Evolutionary conservation across 2,113 vertebrate species (phyloP).

Genomic region (Hippocampus zosterae): DNA sequence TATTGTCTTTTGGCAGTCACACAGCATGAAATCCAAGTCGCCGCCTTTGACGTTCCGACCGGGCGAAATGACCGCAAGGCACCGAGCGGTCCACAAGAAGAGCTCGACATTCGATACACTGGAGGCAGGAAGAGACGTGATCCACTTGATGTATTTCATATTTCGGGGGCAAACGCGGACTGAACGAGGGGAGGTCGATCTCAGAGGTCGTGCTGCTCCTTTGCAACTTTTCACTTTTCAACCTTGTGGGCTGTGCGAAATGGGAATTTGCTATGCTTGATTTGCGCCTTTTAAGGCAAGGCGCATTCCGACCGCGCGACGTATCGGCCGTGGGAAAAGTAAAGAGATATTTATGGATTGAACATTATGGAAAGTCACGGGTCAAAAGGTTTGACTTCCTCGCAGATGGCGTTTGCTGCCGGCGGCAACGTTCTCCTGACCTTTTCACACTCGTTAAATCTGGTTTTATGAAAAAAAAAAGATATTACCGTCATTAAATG

Average conservation of each 20-base stretch:
- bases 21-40: constrained; percentile 57
- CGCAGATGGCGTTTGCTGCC: constrained; percentile 7
- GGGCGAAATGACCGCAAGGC: constrained; percentile 44
- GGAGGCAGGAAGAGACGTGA: constrained; percentile 5
- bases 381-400: constrained; percentile 36
- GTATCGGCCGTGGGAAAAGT: not conserved
- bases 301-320: not conserved
- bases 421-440: not conserved
- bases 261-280: not conserved
- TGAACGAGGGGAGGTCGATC: constrained; percentile 1
- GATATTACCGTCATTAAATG: not conserved
- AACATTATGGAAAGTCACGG: constrained; percentile 29
- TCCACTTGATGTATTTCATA: constrained; percentile 30
- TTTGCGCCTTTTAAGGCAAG: not conserved
- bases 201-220: not conserved
- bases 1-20: constrained; percentile 40
- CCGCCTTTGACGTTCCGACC: constrained; percentile 31
- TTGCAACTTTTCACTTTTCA: not conserved
- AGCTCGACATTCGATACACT: constrained; percentile 39
- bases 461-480: not conserved
- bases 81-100: constrained; percentile 49
- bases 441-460: constrained; percentile 6
- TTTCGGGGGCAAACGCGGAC: constrained; percentile 21
- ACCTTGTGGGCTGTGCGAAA: not conserved
- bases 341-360: constrained; percentile 36